phyloP scores from a whole-genome alignment of 1,140 invertebrate genomes.

The Apis dorsata region DNA sequence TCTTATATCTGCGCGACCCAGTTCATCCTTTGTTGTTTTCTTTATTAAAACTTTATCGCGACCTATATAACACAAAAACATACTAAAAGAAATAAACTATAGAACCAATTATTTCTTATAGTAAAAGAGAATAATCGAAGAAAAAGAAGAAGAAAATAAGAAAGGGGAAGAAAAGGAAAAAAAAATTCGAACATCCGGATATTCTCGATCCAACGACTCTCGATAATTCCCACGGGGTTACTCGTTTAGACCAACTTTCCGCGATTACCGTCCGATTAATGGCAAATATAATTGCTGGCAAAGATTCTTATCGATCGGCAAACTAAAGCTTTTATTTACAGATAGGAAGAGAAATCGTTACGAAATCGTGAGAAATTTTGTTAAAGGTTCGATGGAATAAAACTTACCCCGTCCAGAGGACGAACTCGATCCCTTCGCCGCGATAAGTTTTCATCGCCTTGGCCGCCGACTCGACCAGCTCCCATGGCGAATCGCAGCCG shows the following conservation, averaged over 20 bases:
- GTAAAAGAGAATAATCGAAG: too few relatives aligned
- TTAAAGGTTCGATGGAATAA: neutral
- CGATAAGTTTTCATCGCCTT: constrained; percentile 89
- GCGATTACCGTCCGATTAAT: constrained; percentile 30
- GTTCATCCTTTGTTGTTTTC: too few relatives aligned
- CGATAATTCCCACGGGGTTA: constrained; percentile 37
- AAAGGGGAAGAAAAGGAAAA: too few relatives aligned
- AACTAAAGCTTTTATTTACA: neutral
- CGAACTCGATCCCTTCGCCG: constrained; percentile 92
- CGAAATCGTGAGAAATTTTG: neutral
- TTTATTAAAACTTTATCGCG: too few relatives aligned
- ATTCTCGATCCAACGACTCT: constrained; percentile 13
- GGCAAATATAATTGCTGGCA: constrained; percentile 25
- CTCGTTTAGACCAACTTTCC: constrained; percentile 30
- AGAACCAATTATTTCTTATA: too few relatives aligned
- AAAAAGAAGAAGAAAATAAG: too few relatives aligned
- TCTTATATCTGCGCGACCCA: too few relatives aligned
- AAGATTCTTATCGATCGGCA: constrained; percentile 5
- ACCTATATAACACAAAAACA: too few relatives aligned
- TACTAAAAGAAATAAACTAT: too few relatives aligned
- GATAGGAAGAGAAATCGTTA: too few relatives aligned
- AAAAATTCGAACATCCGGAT: neutral
- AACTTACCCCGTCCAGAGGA: constrained; percentile 94
- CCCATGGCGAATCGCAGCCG: constrained; percentile 92
- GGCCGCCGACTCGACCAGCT: constrained; percentile 91